These are phyloP conservation scores for Dendrolimus punctatus DNA, from an alignment of 1,140 invertebrate genomes.

Conservation along the genomic window DNA sequence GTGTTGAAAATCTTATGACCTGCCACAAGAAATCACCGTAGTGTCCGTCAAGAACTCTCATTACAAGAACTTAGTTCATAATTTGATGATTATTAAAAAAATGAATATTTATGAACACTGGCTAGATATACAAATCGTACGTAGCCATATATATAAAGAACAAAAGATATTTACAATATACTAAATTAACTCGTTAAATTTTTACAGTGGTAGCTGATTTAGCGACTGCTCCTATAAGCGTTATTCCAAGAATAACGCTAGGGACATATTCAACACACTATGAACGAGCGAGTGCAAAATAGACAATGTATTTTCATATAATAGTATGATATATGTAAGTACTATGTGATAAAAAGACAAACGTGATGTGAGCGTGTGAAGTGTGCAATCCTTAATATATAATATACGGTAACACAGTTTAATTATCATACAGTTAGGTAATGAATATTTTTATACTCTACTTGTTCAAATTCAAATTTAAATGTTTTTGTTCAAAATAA, in stretches of 20 bases:
- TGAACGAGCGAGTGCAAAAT: slow-evolving; percentile 25
- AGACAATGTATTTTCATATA: slow-evolving; percentile 4
- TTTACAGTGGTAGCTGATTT: slow-evolving; percentile 67
- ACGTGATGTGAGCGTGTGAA: slow-evolving; percentile 9
- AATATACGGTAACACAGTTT: neutral
- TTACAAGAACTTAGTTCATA: too few relatives aligned
- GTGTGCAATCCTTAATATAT: slow-evolving; percentile 1
- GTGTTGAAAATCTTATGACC: too few relatives aligned
- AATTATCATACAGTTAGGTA: neutral
- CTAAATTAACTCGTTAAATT: slow-evolving; percentile 1
- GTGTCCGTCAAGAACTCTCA: too few relatives aligned
- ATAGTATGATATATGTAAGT: neutral
- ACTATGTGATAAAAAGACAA: slow-evolving; percentile 16
- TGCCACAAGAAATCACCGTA: too few relatives aligned
- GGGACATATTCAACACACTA: slow-evolving; percentile 63
- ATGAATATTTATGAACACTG: too few relatives aligned
- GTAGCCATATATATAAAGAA: too few relatives aligned
- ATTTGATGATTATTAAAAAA: too few relatives aligned
- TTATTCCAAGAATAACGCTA: slow-evolving; percentile 64
- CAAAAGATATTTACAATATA: too few relatives aligned
- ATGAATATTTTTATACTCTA: neutral
- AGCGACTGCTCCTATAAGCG: slow-evolving; percentile 66
- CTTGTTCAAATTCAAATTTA: neutral
- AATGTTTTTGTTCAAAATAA: neutral
- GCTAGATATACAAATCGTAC: too few relatives aligned